Evolutionary conservation across 2,797 vertebrate species (phyloP).

Genomic region (Novumbra hubbsi): DNA sequence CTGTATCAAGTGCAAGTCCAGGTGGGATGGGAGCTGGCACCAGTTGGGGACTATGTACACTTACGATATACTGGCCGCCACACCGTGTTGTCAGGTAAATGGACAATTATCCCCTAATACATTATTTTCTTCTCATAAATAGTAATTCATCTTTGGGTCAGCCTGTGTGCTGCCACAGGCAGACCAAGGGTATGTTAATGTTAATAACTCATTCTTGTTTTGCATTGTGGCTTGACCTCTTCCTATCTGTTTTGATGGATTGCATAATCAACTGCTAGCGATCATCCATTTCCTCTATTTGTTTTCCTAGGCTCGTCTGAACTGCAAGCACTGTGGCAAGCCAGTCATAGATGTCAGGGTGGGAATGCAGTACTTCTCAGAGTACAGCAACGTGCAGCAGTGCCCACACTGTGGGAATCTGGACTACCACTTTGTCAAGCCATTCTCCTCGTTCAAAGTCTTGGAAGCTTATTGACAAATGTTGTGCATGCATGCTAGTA

Average conservation of each 20-base stretch:
- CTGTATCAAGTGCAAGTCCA: constrained; percentile 99
- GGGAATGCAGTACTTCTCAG: constrained; percentile 99
- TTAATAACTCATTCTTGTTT: not conserved
- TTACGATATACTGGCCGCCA: constrained; percentile 97
- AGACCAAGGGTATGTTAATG: not conserved
- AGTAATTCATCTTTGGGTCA: not conserved
- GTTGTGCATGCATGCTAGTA: constrained; percentile 89
- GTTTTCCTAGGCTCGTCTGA: constrained; percentile 88
- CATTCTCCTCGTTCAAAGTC: constrained; percentile 99
- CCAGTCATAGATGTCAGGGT: constrained; percentile 96
- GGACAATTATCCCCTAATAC: not conserved
- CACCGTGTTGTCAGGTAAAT: constrained; percentile 97
- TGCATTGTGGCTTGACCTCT: not conserved
- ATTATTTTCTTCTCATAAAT: not conserved
- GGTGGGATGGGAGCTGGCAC: constrained; percentile 99
- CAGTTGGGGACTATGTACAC: constrained; percentile 99
- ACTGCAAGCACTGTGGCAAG: constrained; percentile 99
- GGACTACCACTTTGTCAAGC: constrained; percentile 99
- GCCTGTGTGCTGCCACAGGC: not conserved
- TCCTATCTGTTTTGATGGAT: not conserved
- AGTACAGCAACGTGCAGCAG: constrained; percentile 99
- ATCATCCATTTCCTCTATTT: not conserved
- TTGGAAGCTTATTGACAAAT: constrained; percentile 99
- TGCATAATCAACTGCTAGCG: not conserved
- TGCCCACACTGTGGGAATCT: constrained; percentile 99